A percentile compares a stretch with the other conserved stretches of the same genome.
Evolutionary conservation across 2,113 vertebrate species (phyloP).

Genomic region (Pampusana beccarii): DNA sequence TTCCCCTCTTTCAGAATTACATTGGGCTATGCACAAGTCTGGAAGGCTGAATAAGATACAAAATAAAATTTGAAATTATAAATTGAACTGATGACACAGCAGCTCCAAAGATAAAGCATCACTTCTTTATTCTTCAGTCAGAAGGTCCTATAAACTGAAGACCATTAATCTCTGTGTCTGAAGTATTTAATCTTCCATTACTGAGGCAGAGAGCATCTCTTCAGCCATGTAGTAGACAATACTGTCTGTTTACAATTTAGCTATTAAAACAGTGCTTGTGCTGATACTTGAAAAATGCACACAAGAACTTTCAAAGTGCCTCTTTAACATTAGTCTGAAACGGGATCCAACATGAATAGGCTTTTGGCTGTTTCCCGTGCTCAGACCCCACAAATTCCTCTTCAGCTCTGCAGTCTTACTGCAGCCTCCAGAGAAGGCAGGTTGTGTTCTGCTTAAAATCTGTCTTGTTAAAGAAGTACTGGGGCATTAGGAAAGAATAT

Average conservation of each 20-base stretch:
- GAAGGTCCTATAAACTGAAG: not conserved
- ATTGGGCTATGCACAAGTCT: not conserved
- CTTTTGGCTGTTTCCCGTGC: not conserved
- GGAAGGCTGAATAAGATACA: not conserved
- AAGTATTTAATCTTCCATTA: not conserved
- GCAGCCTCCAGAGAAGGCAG: not conserved
- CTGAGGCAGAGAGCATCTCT: not conserved
- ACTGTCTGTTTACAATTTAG: not conserved
- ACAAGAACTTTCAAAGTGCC: not conserved
- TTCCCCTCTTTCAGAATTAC: not conserved
- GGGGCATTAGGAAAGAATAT: not conserved
- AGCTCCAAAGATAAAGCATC: conserved; percentile 5
- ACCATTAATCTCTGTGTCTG: not conserved
- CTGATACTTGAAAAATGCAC: not conserved
- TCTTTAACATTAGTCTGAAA: not conserved
- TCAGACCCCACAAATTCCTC: not conserved
- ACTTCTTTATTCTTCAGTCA: not conserved
- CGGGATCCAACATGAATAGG: not conserved
- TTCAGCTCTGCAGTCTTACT: not conserved
- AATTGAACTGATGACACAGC: not conserved
- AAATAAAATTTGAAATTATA: not conserved
- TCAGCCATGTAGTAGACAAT: not conserved
- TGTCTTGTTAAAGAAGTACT: not conserved
- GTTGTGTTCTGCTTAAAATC: not conserved
- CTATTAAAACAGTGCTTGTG: not conserved